Percentiles rank a stretch among this genome's conserved stretches.
These are phyloP conservation scores for Semaprochilodus insignis DNA, from an alignment of 2,797 vertebrate genomes.

Conservation along the genomic window DNA sequence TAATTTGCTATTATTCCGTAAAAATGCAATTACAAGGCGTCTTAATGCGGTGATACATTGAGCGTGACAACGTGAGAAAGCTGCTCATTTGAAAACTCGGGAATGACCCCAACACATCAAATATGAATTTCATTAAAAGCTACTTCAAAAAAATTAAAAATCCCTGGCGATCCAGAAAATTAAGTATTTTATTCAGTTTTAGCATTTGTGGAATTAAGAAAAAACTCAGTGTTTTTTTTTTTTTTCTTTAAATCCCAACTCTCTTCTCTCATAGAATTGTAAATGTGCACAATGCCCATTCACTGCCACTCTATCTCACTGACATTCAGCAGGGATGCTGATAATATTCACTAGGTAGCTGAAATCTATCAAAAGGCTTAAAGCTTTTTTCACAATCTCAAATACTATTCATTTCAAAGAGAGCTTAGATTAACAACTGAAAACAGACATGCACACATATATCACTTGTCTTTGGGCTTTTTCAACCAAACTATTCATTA, in stretches of 20 bases:
- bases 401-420: constrained; percentile 17
- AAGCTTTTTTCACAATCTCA: not conserved
- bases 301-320: not conserved
- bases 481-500: too few relatives aligned
- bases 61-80: constrained; percentile 38
- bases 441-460: not conserved
- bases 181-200: constrained; percentile 26
- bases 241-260: constrained; percentile 5
- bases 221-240: not conserved
- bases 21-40: constrained; percentile 56
- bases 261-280: constrained; percentile 12
- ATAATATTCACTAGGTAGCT: not conserved
- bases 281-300: constrained; percentile 16
- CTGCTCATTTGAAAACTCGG: constrained; percentile 22
- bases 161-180: constrained; percentile 11
- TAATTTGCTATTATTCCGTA: constrained; percentile 44
- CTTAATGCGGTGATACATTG: constrained; percentile 29
- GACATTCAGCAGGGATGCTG: not conserved
- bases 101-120: constrained; percentile 39
- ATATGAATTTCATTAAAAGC: constrained; percentile 45
- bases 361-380: constrained; percentile 13
- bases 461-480: not conserved
- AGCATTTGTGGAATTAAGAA: constrained; percentile 25
- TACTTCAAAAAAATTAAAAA: not conserved
- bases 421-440: not conserved